phyloP scores from a whole-genome alignment of 1,140 invertebrate genomes.

The Dinoponera quadriceps region DNA sequence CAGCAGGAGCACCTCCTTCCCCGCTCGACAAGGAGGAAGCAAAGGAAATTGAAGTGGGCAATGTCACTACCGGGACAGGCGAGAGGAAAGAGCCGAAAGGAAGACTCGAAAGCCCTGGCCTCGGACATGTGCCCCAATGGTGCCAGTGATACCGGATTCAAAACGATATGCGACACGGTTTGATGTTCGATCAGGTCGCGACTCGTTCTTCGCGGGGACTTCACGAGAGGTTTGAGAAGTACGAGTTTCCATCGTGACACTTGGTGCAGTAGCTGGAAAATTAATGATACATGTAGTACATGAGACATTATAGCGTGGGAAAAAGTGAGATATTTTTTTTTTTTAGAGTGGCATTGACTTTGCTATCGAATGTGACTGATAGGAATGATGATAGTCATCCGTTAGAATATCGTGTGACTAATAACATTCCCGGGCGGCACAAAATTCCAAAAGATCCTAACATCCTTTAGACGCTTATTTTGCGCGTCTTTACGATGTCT shows the following conservation, averaged over 20 bases:
- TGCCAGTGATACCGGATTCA: conserved; percentile 54
- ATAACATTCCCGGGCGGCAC: no score
- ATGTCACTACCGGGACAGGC: conserved; percentile 69
- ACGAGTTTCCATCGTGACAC: not conserved
- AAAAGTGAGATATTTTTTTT: no score
- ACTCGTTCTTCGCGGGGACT: not conserved
- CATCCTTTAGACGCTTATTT: no score
- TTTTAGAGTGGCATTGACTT: no score
- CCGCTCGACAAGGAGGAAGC: conserved; percentile 10
- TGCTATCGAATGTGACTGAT: no score
- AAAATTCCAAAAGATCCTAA: no score
- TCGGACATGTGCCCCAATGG: conserved; percentile 78
- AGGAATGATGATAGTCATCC: no score
- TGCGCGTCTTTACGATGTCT: no score
- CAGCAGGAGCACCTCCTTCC: conserved; percentile 45
- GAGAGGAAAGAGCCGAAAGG: conserved; percentile 40
- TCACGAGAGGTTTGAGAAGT: not conserved
- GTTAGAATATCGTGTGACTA: no score
- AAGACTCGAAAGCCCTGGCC: conserved; percentile 74
- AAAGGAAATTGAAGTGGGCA: conserved; percentile 74
- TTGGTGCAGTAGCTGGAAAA: not conserved
- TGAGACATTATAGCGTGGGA: no score
- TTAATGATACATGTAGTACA: not conserved
- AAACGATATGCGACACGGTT: conserved; percentile 64
- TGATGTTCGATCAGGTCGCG: conserved; percentile 31